Base-by-base conservation (phyloP, 2,888 invertebrate species). In the Busseola fusca region DNA sequence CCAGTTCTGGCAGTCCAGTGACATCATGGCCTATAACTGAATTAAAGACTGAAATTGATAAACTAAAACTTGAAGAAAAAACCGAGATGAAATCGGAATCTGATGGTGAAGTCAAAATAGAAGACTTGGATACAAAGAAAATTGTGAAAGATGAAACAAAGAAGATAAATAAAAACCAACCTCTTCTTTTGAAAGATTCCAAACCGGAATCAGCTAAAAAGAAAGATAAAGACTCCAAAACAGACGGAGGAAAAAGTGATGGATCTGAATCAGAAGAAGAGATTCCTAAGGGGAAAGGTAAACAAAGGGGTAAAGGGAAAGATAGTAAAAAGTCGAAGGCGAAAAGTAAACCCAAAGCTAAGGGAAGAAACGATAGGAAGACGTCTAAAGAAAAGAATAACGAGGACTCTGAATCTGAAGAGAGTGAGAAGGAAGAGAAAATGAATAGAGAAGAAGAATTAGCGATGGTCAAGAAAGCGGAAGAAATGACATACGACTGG, bases 401-500 rank as follows among this genome's bases (percentile, higher is more conserved):
- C 54, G 96, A 96, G 4, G 91, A 96, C n/a, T 92, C 93, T 0
- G 91, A 96, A 72, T 96, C 96, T 1, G 96, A 96, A 78, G 96
- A 96, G 52, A 95, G 94, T 84, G 96, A 96, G 67, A 96, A 96
- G 83, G 96, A 96, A 76, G 96, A 96, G 56, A 96, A 97, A 85
- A 96, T 96, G 67, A 96, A 96, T 74, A 93, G 96, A 77, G 96
- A 96, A 88, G 96, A 96, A 89, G 94, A 94, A 86, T 91, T 96
- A 80, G 96, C 94, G 50, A 91, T 96, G 80, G 92, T 95, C 0
- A 97, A 97, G 90, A 97, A 97, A 89, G 98, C 97, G 83, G 97
- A 97, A 87, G 98, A 98, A 82, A 97, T 98, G 91, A 98, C 98
- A 0, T 98, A 98, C 86, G 98, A 98, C 89, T 98, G 98, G 98